Evolutionary conservation across 2,797 vertebrate species (phyloP), one percentile per base, ranked within the genome.

Genomic region (Rachycentron canadum): DNA sequence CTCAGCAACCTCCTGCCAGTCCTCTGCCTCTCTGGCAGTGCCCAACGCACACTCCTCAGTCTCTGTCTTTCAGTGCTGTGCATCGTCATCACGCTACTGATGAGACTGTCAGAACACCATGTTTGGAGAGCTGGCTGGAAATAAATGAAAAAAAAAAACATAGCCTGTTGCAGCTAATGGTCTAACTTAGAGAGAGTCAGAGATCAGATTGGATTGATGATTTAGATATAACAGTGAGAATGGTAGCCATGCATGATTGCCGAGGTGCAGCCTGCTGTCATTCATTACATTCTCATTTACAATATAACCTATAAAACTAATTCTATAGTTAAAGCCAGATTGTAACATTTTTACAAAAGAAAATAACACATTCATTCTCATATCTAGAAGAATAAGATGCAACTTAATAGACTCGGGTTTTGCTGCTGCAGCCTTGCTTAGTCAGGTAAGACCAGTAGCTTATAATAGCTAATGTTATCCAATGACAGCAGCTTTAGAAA

Each of bases 51-150:
- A 32, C 32, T 32, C 32, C 32, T 32, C 32, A 32, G 32, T 32
- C 32, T 32, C 32, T 7, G 7, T 32, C 32, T 32, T 7, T 32
- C 32, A 32, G 67, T 57, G 57, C 53, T 66, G 68, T 32, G 65
- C 34, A 41, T 57, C 55, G 72, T 40, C 38, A 59, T 60, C 28
- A 40, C 45, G 17, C 63, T 43, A 49, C 63, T 25, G 57, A 47
- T 53, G 17, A 50, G 23, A 25, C 67, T 67, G 52, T 69, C 71
- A 60, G 40, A 52, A 19, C 41, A 32, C 9, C 65, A 36, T 41
- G 38, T 60, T 43, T 41, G 19, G 26, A 38, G 52, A 55, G 25
- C 28, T 57, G 55, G 49, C 34, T n/a, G 13, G 21, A 7, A 30
- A 26, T 17, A 56, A n/a, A 1, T 41, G 23, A 11, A 40, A 56